These are phyloP conservation scores for Thoracochromis brauschi DNA, from an alignment of 2,113 vertebrate species.

Conservation along the genomic window DNA sequence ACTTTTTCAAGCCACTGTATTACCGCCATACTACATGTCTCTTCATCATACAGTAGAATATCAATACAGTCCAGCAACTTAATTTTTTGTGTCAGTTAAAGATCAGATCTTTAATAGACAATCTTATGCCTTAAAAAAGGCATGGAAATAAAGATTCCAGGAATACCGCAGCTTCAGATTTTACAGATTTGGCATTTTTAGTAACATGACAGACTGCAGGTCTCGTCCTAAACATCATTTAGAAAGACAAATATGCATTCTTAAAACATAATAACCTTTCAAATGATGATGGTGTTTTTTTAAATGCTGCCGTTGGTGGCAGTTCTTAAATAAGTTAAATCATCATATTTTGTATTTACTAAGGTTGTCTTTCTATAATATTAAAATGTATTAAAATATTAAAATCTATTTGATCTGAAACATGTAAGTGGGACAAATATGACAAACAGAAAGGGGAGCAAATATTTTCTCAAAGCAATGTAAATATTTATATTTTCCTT, in stretches of 20 bases:
- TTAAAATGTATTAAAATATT: background rate
- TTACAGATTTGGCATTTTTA: background rate
- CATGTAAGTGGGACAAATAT: background rate
- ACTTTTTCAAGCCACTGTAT: fast-evolving
- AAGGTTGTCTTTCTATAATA: background rate
- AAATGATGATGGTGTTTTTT: background rate
- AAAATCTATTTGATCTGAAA: background rate
- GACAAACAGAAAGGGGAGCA: background rate
- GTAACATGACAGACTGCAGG: background rate
- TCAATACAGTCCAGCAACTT: background rate
- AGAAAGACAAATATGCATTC: background rate
- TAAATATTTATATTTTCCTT: background rate
- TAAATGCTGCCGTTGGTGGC: background rate
- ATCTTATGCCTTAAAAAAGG: background rate
- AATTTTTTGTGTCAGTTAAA: background rate
- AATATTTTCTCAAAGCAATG: background rate
- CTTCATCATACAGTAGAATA: background rate
- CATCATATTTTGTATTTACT: background rate
- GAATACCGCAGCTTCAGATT: background rate
- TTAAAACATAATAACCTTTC: background rate
- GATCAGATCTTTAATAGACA: background rate
- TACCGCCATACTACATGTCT: background rate
- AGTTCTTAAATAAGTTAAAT: background rate
- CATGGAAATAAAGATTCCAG: background rate
- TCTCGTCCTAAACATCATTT: background rate